Conservation (phyloP, 2,113 vertebrate genomes). For the Nibea coibor region DNA sequence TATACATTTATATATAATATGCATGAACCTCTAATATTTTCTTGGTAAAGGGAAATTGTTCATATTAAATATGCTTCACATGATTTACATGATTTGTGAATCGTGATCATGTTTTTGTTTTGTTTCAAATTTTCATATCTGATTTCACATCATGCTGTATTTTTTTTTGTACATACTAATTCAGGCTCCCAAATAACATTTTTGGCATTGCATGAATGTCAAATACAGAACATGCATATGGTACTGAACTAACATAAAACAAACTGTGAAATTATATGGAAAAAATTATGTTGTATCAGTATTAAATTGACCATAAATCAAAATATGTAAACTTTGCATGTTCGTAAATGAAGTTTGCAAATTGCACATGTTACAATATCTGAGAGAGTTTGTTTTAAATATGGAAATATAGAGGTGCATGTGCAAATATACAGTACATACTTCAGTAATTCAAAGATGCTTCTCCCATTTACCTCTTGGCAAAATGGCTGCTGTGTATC, state of each 20-base stretch:
- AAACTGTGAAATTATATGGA: neutral
- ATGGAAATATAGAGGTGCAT: neutral
- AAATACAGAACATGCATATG: conserved; percentile 11
- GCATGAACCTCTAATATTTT: neutral
- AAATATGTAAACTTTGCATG: neutral
- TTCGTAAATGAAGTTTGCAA: neutral
- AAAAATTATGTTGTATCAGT: neutral
- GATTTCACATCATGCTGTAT: neutral
- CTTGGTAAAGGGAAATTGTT: neutral
- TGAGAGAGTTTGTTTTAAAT: conserved; percentile 1
- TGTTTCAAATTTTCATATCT: neutral
- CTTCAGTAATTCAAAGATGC: conserved; percentile 48
- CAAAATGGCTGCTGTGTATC: conserved; percentile 65
- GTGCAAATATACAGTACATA: conserved; percentile 36
- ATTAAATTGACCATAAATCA: neutral
- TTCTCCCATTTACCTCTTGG: conserved; percentile 68
- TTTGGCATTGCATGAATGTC: neutral
- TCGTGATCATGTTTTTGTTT: conserved; percentile 2
- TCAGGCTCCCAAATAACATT: neutral
- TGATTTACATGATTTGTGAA: neutral
- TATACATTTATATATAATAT: neutral
- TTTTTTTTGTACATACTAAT: neutral
- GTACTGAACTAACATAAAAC: neutral
- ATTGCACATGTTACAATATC: neutral
- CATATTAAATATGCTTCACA: neutral